phyloP scores from a whole-genome alignment of 2,888 invertebrate genomes.

The Hymenopus coronatus region DNA sequence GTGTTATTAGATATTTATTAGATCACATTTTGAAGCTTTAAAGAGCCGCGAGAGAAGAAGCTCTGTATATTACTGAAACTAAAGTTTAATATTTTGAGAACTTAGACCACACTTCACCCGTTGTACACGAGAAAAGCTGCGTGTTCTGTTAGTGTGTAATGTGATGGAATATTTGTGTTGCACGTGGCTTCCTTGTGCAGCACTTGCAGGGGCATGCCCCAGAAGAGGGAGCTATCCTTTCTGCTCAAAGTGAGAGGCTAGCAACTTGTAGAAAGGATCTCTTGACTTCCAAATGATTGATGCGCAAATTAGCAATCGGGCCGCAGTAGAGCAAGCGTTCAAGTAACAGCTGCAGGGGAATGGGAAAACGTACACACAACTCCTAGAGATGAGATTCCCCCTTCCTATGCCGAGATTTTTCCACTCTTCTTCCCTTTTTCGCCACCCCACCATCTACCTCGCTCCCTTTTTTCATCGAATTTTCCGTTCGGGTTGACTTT shows the following conservation, averaged over 20 bases:
- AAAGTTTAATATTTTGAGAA: no score
- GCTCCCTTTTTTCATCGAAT: not conserved
- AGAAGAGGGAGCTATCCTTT: not conserved
- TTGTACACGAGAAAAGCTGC: no score
- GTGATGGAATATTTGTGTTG: no score
- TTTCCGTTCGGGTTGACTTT: not conserved
- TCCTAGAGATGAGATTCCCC: not conserved
- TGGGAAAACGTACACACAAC: not conserved
- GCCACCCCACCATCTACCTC: not conserved
- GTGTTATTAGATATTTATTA: no score
- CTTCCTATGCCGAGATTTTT: not conserved
- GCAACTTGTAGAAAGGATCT: constrained; percentile 1
- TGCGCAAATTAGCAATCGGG: constrained; percentile 25
- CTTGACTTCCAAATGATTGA: constrained; percentile 25
- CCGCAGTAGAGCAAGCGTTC: not conserved
- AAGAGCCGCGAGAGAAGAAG: no score
- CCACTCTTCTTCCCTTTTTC: not conserved
- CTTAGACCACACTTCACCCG: no score
- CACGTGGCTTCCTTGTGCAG: no score
- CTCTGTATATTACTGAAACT: no score
- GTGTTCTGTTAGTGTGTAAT: no score
- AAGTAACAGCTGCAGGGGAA: constrained; percentile 20
- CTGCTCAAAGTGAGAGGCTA: constrained; percentile 1
- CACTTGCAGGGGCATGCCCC: no score
- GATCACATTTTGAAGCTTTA: no score